Base-by-base conservation (phyloP, 2,113 vertebrate species). In the Mugil cephalus region DNA sequence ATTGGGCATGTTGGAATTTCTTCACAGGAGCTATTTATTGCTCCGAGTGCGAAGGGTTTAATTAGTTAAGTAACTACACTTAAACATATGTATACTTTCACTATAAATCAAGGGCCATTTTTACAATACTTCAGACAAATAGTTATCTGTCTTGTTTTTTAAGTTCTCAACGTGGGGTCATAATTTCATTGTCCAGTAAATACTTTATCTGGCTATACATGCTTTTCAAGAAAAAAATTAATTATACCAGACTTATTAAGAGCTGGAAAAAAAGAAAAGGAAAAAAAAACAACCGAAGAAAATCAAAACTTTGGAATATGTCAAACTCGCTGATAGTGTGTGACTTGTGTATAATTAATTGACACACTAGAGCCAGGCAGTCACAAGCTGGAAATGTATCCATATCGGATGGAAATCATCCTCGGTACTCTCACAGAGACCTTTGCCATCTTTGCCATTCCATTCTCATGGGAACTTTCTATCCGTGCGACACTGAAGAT, bases 401-500 rank as follows among this genome's bases (percentile, higher is more conserved):
- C 83, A 40, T 80, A 79, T 78, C 78, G 18, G 74, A 75, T 72
- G 58, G 48, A 63, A 71, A 77, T 84, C 79, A 55, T 70, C 69
- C 74, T 38, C 36, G 8, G 48, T 59, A 24, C 55, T 80, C 65
- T 59, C 19, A 65, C 51, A 18, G 77, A 77, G 80, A 79, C 86
- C 89, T 86, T 79, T 80, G 73, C 69, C 40, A 47, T 77, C 68
- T 74, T 56, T 63, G 65, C 67, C 74, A 58, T 79, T 79, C 58
- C 65, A 43, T 74, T 84, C 85, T 88, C 77, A 86, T 81, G 85
- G 85, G 81, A 90, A 85, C 56, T 71, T 84, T 69, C 59, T 59
- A 78, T 62, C 56, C 69, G 66, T 80, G 79, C 65, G 79, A 85
- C 40, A 39, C 21, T 60, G 34, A 60, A 40, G 48, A 70, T 21